Conservation (phyloP, 2,888 invertebrate species). For the Calameuta pallipes region DNA sequence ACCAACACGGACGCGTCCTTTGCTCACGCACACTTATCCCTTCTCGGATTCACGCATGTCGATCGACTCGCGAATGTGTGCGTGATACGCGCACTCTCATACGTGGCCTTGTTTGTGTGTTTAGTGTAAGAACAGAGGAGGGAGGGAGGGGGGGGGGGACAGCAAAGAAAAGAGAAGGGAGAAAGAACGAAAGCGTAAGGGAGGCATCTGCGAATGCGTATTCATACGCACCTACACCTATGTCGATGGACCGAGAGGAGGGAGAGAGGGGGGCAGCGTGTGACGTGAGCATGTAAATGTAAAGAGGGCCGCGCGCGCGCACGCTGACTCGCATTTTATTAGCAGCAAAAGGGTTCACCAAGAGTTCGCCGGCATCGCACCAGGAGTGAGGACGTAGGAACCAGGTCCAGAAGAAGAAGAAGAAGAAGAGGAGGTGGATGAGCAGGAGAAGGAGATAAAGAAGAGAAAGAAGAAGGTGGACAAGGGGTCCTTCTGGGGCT, state of each 20-base stretch:
- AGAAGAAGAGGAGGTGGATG: not conserved
- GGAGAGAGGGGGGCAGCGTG: not conserved
- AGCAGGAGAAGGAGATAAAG: constrained; percentile 10
- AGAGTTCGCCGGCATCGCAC: constrained; percentile 1
- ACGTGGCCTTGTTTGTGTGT: not conserved
- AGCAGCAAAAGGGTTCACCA: constrained; percentile 14
- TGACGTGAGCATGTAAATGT: constrained; percentile 41
- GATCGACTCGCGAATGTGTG: not conserved
- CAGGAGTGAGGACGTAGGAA: not conserved
- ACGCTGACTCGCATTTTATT: constrained; percentile 13
- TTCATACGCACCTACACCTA: not conserved
- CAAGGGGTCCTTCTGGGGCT: constrained; percentile 2
- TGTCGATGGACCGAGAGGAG: not conserved
- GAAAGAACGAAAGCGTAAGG: not conserved
- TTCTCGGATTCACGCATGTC: constrained; percentile 16
- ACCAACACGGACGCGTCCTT: constrained; percentile 16
- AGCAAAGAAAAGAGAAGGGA: not conserved
- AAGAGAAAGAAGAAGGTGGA: constrained; percentile 37
- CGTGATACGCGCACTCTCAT: not conserved
- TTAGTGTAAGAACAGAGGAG: not conserved
- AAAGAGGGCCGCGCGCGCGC: constrained; percentile 35
- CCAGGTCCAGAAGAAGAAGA: constrained; percentile 9
- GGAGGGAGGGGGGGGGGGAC: too few species aligned
- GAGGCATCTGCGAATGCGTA: not conserved
- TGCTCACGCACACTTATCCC: not conserved